phyloP scores from a whole-genome alignment of 1,140 invertebrate species.

The Pectinophora gossypiella region DNA sequence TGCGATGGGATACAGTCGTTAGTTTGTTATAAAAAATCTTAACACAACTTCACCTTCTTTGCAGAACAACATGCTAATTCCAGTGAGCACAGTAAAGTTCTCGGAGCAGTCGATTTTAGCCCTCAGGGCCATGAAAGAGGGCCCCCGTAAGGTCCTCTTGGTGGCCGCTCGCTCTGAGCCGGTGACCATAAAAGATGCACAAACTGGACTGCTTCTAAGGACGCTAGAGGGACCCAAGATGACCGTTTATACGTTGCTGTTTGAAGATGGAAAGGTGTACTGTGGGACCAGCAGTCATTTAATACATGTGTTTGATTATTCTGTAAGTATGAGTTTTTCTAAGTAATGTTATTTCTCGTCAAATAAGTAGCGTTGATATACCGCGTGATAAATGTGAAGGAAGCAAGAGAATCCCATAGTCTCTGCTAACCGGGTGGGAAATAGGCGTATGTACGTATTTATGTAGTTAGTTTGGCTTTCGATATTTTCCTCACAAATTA shows the following conservation, averaged over 20 bases:
- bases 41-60: slow-evolving; percentile 7
- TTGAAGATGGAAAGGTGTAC: slow-evolving; percentile 78
- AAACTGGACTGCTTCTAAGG: slow-evolving; percentile 78
- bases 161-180: slow-evolving; percentile 80
- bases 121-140: slow-evolving; percentile 80
- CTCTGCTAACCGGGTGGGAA: no score
- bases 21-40: neutral
- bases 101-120: slow-evolving; percentile 80
- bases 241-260: slow-evolving; percentile 81
- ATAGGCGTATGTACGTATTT: no score
- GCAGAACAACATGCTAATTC: slow-evolving; percentile 75
- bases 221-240: slow-evolving; percentile 78
- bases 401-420: no score
- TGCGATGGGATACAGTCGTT: no score
- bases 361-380: no score
- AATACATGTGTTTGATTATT: slow-evolving; percentile 81
- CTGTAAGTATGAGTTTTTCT: slow-evolving; percentile 76
- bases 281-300: slow-evolving; percentile 81
- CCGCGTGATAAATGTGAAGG: no score
- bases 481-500: no score
- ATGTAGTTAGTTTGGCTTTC: no score
- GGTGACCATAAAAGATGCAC: slow-evolving; percentile 80
- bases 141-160: slow-evolving; percentile 79
- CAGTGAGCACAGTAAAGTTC: slow-evolving; percentile 75
- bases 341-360: no score